phyloP scores from a whole-genome alignment of 2,888 invertebrate genomes.

The Lutraria lutraria region DNA sequence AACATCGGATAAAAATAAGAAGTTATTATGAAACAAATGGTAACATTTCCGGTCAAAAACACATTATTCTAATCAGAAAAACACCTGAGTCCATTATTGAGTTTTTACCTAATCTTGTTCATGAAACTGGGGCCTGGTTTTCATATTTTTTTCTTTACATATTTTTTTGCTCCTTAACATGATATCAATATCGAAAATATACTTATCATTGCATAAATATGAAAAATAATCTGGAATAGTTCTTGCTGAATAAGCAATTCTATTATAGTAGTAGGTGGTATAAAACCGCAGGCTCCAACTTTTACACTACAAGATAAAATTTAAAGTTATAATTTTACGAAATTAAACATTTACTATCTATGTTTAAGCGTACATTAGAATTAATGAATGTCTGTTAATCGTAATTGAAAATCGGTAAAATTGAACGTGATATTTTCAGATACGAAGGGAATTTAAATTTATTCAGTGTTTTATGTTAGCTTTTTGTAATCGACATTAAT shows the following conservation, averaged over 20 bases:
- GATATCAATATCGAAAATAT: too few relatives aligned
- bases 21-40: too few relatives aligned
- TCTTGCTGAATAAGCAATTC: neutral
- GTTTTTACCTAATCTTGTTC: too few relatives aligned
- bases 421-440: neutral
- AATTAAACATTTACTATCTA: slow-evolving; percentile 5
- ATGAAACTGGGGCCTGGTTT: too few relatives aligned
- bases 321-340: neutral
- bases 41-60: too few relatives aligned
- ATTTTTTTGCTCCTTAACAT: too few relatives aligned
- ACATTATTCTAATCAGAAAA: too few relatives aligned
- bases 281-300: neutral
- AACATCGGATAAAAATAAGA: too few relatives aligned
- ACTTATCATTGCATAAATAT: too few relatives aligned
- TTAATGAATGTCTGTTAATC: neutral
- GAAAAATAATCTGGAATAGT: too few relatives aligned
- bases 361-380: neutral
- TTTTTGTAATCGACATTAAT: neutral
- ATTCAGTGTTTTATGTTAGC: neutral
- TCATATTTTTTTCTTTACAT: too few relatives aligned
- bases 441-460: neutral
- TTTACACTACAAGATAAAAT: neutral
- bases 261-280: neutral
- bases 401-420: neutral
- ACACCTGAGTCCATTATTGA: too few relatives aligned